A percentile compares a stretch with the other conserved stretches of the same genome.
phyloP scores from a whole-genome alignment of 2,888 invertebrate genomes.

The Seladonia tumulorum region DNA sequence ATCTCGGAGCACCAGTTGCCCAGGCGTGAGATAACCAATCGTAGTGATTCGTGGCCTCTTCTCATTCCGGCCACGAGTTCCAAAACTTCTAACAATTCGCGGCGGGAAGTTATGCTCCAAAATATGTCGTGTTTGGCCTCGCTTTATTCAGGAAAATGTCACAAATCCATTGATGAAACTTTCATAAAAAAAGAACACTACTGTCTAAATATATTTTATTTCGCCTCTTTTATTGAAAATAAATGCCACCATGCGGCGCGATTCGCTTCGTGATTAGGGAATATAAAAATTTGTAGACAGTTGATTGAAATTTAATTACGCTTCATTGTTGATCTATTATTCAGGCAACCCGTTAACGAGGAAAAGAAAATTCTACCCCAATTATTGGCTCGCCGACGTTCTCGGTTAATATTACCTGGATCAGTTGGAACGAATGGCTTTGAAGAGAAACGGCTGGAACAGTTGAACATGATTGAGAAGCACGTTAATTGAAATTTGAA shows the following conservation, averaged over 20 bases:
- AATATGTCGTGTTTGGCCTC: too few species aligned
- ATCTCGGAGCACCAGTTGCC: too few species aligned
- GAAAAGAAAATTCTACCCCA: neutral
- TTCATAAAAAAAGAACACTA: neutral
- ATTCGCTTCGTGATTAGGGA: neutral
- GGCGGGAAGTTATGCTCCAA: too few species aligned
- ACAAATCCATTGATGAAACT: neutral
- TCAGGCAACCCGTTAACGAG: neutral
- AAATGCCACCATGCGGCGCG: neutral
- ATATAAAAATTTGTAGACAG: neutral
- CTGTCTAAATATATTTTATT: neutral
- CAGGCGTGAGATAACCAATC: too few species aligned
- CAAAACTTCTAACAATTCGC: too few species aligned
- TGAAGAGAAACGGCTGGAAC: too few species aligned
- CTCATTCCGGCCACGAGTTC: too few species aligned
- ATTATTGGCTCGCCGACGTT: neutral
- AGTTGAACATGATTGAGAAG: neutral
- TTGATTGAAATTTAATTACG: neutral
- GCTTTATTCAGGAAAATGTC: neutral
- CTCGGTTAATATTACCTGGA: neutral
- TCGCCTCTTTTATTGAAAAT: neutral
- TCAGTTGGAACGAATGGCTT: neutral
- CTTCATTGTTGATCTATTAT: neutral
- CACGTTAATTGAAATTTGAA: neutral
- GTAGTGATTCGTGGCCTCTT: too few species aligned